Evolutionary conservation across 2,797 vertebrate species (phyloP), one percentile per base, ranked within the genome.

Genomic region (Ctenochaetus hawaiiensis): DNA sequence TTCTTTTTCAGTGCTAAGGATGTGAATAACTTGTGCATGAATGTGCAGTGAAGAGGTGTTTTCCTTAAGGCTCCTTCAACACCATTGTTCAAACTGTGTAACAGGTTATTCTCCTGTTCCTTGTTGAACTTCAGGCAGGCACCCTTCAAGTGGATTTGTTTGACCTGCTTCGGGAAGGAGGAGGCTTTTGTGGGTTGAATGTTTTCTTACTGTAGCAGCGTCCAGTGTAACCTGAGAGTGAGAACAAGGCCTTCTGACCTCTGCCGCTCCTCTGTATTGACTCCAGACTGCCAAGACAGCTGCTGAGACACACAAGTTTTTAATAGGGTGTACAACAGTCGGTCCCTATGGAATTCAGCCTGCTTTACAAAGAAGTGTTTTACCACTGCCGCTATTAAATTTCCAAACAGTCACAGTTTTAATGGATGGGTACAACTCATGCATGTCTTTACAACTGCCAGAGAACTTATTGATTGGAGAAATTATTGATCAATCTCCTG

Each of bases 81-180:
- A 74, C 62, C 53, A 72, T 48, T 58, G 80, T 73, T 81, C 51
- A 73, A 51, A 63, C 44, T 49, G 52, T 76, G 66, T 56, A 77
- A 78, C 65, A 73, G 58, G 57, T 85, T 69, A 34, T 72, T 70
- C 63, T 75, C 67, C 22, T 39, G 23, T 67, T 76, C 63, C 54
- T 66, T 0, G 3, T 20, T 62, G 64, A 26, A 66, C 41, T 64
- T 2, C 2, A 87, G 53, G 70, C 48, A 68, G 78, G 84, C 71
- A 76, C 53, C 57, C 74, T 85, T 84, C 47, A 75, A 77, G 71
- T 71, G 69, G 66, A 80, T 87, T 82, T 81, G 65, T 89, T 81
- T 90, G 75, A 81, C 72, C 80, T 80, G 78, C 48, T 68, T 71
- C 45, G 80, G 78, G 79, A 78, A 59, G 56, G 52, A 84, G 63